Evolutionary conservation across 2,113 vertebrate species (phyloP).

Genomic region (Procavia capensis): DNA sequence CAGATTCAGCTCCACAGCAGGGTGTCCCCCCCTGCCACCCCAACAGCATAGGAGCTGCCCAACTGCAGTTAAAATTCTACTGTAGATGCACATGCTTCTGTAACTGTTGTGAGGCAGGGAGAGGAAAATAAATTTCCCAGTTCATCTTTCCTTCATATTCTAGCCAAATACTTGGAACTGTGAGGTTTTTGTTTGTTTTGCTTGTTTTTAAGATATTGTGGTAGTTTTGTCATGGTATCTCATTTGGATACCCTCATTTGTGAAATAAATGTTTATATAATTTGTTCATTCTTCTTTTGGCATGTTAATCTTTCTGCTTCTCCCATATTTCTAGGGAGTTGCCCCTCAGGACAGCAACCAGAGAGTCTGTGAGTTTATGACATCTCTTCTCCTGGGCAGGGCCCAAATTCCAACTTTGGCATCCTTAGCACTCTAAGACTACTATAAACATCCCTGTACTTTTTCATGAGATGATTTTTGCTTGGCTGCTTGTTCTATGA

Average conservation of each 20-base stretch:
- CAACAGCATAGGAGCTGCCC: neutral
- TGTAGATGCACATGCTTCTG: neutral
- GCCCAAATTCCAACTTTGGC: neutral
- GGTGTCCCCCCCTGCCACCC: no score
- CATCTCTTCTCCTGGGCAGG: neutral
- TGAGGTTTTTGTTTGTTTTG: neutral
- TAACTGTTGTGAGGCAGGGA: neutral
- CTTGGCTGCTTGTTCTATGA: neutral
- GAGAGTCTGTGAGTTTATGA: neutral
- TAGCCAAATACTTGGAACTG: neutral
- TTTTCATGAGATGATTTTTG: neutral
- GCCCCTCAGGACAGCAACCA: neutral
- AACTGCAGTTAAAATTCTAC: neutral
- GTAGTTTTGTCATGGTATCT: neutral
- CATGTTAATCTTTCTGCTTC: neutral
- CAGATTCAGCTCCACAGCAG: no score
- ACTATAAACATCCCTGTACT: neutral
- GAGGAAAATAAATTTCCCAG: neutral
- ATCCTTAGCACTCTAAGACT: neutral
- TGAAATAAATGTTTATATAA: neutral
- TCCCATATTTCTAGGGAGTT: neutral
- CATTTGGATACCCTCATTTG: neutral
- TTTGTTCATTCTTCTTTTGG: conserved; percentile 1
- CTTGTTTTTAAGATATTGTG: neutral
- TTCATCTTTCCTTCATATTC: neutral